A percentile compares a stretch with the other conserved stretches of the same genome.
phyloP scores from a whole-genome alignment of 2,797 vertebrate species.

The Lagocephalus sceleratus region DNA sequence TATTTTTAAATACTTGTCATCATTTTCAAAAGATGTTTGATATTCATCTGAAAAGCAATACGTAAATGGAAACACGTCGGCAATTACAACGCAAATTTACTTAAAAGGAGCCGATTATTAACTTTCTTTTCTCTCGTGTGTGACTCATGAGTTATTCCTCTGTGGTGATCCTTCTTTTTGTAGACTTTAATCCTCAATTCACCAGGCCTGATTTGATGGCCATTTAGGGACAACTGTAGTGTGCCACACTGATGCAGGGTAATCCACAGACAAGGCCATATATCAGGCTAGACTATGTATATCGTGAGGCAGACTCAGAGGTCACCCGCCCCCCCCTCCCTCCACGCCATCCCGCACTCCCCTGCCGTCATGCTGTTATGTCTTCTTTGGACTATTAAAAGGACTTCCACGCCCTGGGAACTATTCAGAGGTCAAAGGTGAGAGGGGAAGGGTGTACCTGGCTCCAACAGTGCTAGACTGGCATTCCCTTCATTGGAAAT shows the following conservation, averaged over 20 bases:
- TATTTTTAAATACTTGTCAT: too few species aligned
- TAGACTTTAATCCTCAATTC: constrained; percentile 60
- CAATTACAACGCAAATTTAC: too few species aligned
- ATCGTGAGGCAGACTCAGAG: constrained; percentile 62
- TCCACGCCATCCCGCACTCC: constrained; percentile 7
- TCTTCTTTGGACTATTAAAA: constrained; percentile 74
- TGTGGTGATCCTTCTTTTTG: constrained; percentile 43
- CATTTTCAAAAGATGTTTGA: too few species aligned
- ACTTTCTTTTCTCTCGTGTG: constrained; percentile 23
- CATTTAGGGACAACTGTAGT: constrained; percentile 66
- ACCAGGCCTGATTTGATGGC: constrained; percentile 56
- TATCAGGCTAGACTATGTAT: constrained; percentile 67
- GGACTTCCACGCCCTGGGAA: constrained; percentile 48
- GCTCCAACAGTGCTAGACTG: constrained; percentile 47
- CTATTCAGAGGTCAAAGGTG: constrained; percentile 61
- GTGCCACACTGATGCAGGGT: constrained; percentile 56
- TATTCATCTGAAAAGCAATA: too few species aligned
- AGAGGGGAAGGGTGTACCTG: constrained; percentile 62
- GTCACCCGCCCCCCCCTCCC: constrained; percentile 20
- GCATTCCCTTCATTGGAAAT: constrained; percentile 46
- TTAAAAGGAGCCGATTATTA: constrained; percentile 2
- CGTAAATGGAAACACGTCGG: too few species aligned
- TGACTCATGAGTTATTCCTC: constrained; percentile 58
- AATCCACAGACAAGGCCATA: constrained; percentile 68
- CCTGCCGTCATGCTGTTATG: constrained; percentile 56